These are phyloP conservation scores for Ostrea denselamellosa DNA, from an alignment of 1,140 invertebrate species.

Conservation along the genomic window DNA sequence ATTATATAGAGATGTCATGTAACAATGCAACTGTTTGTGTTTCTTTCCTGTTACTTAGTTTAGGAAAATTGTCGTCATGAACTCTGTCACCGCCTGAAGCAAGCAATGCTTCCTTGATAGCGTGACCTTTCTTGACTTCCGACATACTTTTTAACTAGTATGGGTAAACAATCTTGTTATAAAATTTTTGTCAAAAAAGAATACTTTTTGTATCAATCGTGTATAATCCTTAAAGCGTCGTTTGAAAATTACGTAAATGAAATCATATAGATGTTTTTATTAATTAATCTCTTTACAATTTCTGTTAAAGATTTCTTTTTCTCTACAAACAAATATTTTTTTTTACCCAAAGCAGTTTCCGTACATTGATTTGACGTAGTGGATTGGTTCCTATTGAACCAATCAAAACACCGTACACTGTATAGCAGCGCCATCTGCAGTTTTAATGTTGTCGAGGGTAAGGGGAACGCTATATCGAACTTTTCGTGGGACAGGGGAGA, in stretches of 20 bases:
- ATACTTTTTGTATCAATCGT: not conserved
- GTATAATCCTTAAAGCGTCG: not conserved
- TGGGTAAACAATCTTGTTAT: not conserved
- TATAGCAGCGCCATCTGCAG: conserved; percentile 23
- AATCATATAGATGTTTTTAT: not conserved
- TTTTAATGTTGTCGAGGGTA: conserved; percentile 15
- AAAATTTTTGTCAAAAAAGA: not conserved
- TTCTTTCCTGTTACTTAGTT: too few species aligned
- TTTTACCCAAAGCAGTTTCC: not conserved
- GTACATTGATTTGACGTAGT: not conserved
- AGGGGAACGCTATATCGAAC: not conserved
- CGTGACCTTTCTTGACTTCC: not conserved
- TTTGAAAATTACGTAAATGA: not conserved
- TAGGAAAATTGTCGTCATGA: conserved; percentile 29
- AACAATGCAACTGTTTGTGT: not conserved
- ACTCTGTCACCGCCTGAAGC: not conserved
- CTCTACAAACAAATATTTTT: not conserved
- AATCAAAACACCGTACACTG: not conserved
- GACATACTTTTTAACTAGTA: not conserved
- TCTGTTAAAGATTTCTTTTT: not conserved
- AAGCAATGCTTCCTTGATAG: conserved; percentile 1
- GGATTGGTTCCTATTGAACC: not conserved
- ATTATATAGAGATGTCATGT: too few species aligned
- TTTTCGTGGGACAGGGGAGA: conserved; percentile 19
- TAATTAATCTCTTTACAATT: not conserved